Evolutionary conservation across 2,888 invertebrate genomes (phyloP).

Genomic region (Trachelus troglodyta): DNA sequence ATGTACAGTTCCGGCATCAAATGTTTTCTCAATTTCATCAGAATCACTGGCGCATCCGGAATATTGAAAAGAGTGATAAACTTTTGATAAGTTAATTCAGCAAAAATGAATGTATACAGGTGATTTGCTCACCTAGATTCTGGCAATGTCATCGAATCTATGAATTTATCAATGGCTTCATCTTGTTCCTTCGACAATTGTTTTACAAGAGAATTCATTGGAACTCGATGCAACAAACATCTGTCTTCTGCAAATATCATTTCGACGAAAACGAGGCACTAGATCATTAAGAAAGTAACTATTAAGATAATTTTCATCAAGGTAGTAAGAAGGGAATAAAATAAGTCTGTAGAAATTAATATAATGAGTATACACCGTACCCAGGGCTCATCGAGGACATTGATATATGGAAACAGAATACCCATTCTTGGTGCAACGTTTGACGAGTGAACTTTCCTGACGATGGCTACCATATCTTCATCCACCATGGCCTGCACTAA

Average conservation of each 20-base stretch:
- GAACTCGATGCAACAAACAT: slow-evolving; percentile 19
- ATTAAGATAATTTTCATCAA: background rate
- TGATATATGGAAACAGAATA: slow-evolving; percentile 39
- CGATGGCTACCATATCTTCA: slow-evolving; percentile 38
- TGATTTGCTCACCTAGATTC: background rate
- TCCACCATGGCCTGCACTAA: slow-evolving; percentile 42
- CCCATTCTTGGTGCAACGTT: slow-evolving; percentile 38
- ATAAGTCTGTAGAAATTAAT: background rate
- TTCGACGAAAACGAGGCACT: slow-evolving; percentile 33
- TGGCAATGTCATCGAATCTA: slow-evolving; percentile 33
- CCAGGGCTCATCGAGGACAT: slow-evolving; percentile 39
- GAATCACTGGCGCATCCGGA: slow-evolving; percentile 13
- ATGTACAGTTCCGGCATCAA: slow-evolving; percentile 39
- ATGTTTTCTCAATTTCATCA: slow-evolving; percentile 19
- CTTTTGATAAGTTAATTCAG: background rate
- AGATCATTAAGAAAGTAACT: background rate
- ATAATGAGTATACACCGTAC: slow-evolving; percentile 26
- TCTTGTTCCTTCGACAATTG: slow-evolving; percentile 23
- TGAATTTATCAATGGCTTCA: slow-evolving; percentile 24
- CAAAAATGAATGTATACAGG: background rate
- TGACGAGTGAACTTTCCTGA: slow-evolving; percentile 32
- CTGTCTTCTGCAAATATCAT: slow-evolving; percentile 31
- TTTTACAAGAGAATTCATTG: slow-evolving; percentile 22
- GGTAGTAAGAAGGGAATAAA: background rate
- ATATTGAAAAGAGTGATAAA: background rate